A percentile compares a stretch with the other conserved stretches of the same genome.
Conservation (phyloP, 2,888 invertebrate genomes). For the Liposcelis brunnea region DNA sequence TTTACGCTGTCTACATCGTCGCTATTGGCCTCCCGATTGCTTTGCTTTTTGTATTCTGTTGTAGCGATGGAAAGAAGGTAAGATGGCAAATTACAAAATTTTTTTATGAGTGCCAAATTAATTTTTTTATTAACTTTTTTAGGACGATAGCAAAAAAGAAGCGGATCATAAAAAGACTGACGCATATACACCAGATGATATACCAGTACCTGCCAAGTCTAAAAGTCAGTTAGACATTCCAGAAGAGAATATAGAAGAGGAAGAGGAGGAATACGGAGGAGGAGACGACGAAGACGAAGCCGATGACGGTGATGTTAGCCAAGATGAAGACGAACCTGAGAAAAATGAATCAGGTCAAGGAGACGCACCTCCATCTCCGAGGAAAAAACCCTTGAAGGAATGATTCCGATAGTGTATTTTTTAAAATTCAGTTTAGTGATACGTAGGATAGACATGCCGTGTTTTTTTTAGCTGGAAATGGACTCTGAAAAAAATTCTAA, state of each 20-base stretch:
- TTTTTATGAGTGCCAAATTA: conserved; percentile 4
- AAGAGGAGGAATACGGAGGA: conserved; percentile 22
- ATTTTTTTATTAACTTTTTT: conserved; percentile 21
- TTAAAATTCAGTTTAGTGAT: background rate
- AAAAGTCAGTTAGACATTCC: conserved; percentile 20
- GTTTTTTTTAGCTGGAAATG: too few relatives aligned
- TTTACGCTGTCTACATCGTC: conserved; percentile 74
- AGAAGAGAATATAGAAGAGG: conserved; percentile 16
- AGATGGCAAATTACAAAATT: too few relatives aligned
- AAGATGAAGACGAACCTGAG: conserved; percentile 17
- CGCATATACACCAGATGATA: conserved; percentile 43
- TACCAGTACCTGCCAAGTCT: conserved; percentile 27
- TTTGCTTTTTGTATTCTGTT: conserved; percentile 65
- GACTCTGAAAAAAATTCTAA: too few relatives aligned
- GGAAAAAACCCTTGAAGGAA: conserved; percentile 19
- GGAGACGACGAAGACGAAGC: conserved; percentile 24
- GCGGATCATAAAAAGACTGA: conserved; percentile 55
- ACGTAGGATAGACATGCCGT: too few relatives aligned
- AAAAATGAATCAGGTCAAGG: conserved; percentile 11
- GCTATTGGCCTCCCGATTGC: conserved; percentile 62
- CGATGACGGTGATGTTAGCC: conserved; percentile 18
- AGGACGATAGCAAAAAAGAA: conserved; percentile 29
- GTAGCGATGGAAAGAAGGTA: conserved; percentile 23
- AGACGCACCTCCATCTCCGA: conserved; percentile 17
- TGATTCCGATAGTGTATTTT: conserved; percentile 14